phyloP scores from a whole-genome alignment of 1,140 invertebrate species.

The Brachionus angularis region DNA sequence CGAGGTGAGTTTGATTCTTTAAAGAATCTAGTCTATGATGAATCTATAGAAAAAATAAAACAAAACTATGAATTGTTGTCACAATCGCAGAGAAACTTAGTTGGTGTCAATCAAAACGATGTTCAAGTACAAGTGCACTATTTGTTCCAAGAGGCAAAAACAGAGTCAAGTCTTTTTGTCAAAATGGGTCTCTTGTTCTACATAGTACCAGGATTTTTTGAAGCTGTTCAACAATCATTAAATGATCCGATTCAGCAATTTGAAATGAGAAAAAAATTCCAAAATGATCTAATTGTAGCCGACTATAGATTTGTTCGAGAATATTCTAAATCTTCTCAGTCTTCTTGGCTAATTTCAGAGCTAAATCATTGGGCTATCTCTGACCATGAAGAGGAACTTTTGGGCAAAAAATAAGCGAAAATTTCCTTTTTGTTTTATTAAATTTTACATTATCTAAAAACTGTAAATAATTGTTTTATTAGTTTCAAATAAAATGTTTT shows the following conservation, averaged over 20 bases:
- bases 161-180: constrained; percentile 26
- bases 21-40: neutral
- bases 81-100: neutral
- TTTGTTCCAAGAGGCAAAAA: constrained; percentile 30
- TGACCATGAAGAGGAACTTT: constrained; percentile 35
- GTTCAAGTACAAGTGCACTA: constrained; percentile 20
- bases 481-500: too few relatives aligned
- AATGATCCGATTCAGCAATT: neutral
- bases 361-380: constrained; percentile 37
- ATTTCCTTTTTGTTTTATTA: too few relatives aligned
- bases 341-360: constrained; percentile 24
- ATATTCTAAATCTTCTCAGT: neutral
- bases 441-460: too few relatives aligned
- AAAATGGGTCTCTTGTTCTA: constrained; percentile 29
- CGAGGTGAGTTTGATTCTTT: constrained; percentile 20
- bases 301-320: constrained; percentile 43
- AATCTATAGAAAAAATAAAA: constrained; percentile 12
- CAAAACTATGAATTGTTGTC: constrained; percentile 24
- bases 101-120: constrained; percentile 16
- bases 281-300: constrained; percentile 27
- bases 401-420: constrained; percentile 9
- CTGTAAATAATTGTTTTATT: too few relatives aligned
- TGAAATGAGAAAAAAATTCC: constrained; percentile 35
- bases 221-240: constrained; percentile 4
- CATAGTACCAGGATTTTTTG: constrained; percentile 32